Evolutionary conservation across 2,888 invertebrate genomes (phyloP).

Genomic region (Seira ritae): DNA sequence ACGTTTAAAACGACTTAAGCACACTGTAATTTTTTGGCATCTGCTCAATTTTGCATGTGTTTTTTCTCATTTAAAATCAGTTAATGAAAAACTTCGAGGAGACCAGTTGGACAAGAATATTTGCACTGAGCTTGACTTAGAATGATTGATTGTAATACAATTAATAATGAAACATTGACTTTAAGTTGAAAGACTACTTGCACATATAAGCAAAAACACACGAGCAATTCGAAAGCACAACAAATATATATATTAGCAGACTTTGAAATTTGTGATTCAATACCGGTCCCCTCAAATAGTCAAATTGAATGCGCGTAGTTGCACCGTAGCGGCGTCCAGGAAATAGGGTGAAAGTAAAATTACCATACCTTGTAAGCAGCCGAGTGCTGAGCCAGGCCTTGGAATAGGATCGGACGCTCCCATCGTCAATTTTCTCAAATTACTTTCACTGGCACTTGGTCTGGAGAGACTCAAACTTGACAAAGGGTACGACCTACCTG

Average conservation of each 20-base stretch:
- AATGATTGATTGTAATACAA: not conserved
- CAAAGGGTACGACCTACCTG: constrained; percentile 72
- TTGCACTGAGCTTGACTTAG: constrained; percentile 18
- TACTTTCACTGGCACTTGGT: constrained; percentile 77
- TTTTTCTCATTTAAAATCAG: no score
- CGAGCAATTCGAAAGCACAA: not conserved
- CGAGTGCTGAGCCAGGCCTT: constrained; percentile 76
- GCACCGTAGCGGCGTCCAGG: constrained; percentile 2
- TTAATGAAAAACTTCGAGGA: not conserved
- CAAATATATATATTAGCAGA: not conserved
- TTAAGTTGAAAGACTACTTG: not conserved
- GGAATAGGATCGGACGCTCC: constrained; percentile 74
- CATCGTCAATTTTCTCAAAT: constrained; percentile 76
- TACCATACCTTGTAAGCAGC: constrained; percentile 76
- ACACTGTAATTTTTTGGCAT: no score
- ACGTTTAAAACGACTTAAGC: no score
- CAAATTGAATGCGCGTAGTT: constrained; percentile 6
- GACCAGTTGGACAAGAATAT: constrained; percentile 10
- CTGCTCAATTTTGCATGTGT: no score
- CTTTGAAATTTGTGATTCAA: not conserved
- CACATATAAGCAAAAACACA: not conserved
- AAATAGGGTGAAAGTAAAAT: not conserved
- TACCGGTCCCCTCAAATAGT: constrained; percentile 20
- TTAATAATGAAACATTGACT: not conserved
- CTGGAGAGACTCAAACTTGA: constrained; percentile 75